A percentile compares a stretch with the other conserved stretches of the same genome.
These are phyloP conservation scores for Fringilla coelebs DNA, from an alignment of 2,797 vertebrate genomes.

Conservation along the genomic window DNA sequence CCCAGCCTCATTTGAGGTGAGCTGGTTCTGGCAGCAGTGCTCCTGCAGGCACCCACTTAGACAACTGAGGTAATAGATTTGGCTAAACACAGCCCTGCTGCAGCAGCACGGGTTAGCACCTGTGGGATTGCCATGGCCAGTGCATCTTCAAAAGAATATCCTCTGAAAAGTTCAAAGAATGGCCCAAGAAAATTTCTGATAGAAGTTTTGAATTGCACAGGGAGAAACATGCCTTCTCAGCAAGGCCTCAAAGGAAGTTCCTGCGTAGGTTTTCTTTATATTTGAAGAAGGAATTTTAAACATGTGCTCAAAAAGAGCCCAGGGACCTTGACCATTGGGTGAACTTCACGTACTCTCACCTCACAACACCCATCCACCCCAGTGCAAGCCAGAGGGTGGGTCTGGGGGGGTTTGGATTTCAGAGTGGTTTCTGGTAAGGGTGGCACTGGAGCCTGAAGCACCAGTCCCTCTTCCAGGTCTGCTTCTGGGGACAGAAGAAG, in stretches of 20 bases:
- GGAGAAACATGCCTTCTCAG: neutral
- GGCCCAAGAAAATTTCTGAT: neutral
- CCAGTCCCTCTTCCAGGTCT: neutral
- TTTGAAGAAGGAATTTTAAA: neutral
- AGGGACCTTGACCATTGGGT: neutral
- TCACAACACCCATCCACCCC: accelerated
- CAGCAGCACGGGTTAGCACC: neutral
- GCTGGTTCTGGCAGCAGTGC: neutral
- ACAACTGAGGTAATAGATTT: neutral
- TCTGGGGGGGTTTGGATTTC: neutral
- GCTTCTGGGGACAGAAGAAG: neutral
- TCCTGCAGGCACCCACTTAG: neutral
- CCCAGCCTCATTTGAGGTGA: neutral
- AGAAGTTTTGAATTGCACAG: neutral
- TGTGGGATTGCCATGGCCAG: neutral
- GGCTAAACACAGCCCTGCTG: neutral
- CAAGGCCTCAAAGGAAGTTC: neutral
- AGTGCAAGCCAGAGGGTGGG: neutral
- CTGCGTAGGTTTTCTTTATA: neutral
- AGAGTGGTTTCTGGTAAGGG: neutral
- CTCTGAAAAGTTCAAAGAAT: neutral
- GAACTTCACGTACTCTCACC: no score
- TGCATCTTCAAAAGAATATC: neutral
- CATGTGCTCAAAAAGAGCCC: neutral
- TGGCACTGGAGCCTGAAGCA: accelerated